Percentiles rank a stretch among this genome's conserved stretches.
phyloP scores from a whole-genome alignment of 2,113 vertebrate species.

The Sclerurus mexicanus region DNA sequence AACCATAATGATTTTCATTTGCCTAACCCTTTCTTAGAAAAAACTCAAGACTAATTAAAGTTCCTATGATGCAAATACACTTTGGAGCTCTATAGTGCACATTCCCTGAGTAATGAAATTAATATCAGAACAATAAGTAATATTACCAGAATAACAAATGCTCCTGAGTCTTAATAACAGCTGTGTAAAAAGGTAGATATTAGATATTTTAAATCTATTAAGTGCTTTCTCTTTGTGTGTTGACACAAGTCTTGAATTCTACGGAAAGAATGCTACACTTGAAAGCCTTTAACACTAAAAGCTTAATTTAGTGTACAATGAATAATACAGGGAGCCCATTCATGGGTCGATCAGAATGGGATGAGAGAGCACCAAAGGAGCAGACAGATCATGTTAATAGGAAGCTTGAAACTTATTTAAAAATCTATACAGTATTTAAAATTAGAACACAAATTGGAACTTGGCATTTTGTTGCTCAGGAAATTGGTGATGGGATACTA shows the following conservation, averaged over 20 bases:
- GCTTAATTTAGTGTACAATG: slow-evolving; percentile 68
- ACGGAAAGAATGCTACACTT: slow-evolving; percentile 37
- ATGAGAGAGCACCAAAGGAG: slow-evolving; percentile 50
- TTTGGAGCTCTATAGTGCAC: not conserved
- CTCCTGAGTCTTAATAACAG: slow-evolving; percentile 8
- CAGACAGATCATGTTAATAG: slow-evolving; percentile 68
- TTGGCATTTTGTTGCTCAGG: slow-evolving; percentile 56
- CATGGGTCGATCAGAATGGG: slow-evolving; percentile 59
- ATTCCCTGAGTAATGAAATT: not conserved
- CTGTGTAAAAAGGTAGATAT: not conserved
- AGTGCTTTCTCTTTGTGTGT: slow-evolving; percentile 45
- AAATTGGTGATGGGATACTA: slow-evolving; percentile 53
- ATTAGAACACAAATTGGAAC: slow-evolving; percentile 59
- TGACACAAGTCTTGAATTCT: slow-evolving; percentile 60
- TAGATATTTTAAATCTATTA: slow-evolving; percentile 44
- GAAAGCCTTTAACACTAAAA: slow-evolving; percentile 66
- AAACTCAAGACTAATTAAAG: slow-evolving; percentile 7
- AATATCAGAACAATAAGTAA: slow-evolving; percentile 26
- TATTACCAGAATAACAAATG: slow-evolving; percentile 33
- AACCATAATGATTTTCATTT: not conserved
- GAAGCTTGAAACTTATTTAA: slow-evolving; percentile 67
- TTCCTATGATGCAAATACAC: not conserved
- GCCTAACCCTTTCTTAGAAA: not conserved
- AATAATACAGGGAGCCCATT: slow-evolving; percentile 64
- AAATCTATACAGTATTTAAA: slow-evolving; percentile 70